These are phyloP conservation scores for Polyommatus icarus DNA, from an alignment of 2,888 invertebrate genomes.

Conservation along the genomic window DNA sequence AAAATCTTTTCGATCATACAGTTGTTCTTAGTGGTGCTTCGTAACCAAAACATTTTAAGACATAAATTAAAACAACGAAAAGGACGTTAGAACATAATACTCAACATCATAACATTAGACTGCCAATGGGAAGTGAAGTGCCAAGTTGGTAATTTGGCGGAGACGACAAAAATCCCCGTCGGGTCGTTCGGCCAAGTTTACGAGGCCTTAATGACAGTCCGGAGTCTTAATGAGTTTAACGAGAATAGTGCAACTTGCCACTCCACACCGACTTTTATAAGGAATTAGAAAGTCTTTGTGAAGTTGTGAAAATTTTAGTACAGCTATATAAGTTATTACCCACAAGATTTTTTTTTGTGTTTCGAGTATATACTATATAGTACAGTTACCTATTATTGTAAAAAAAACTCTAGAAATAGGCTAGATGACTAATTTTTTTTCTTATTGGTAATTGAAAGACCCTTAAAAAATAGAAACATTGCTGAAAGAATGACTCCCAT, in stretches of 20 bases:
- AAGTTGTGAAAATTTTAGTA: not conserved
- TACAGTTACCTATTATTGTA: no score
- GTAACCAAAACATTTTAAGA: not conserved
- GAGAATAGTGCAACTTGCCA: constrained; percentile 53
- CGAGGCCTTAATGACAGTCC: constrained; percentile 44
- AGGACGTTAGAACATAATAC: constrained; percentile 15
- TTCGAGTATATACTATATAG: no score
- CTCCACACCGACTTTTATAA: constrained; percentile 40
- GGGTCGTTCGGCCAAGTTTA: constrained; percentile 44
- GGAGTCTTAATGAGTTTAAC: constrained; percentile 64
- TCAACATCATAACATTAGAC: constrained; percentile 3
- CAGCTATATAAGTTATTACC: no score
- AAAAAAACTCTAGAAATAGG: no score
- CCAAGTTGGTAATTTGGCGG: constrained; percentile 32
- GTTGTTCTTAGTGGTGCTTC: not conserved
- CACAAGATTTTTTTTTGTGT: no score
- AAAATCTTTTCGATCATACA: not conserved
- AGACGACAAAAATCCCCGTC: constrained; percentile 42
- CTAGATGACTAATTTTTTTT: no score
- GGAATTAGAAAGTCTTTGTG: not conserved
- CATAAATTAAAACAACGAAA: not conserved
- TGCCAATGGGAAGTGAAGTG: constrained; percentile 1
- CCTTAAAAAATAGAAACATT: no score
- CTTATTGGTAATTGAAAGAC: no score
- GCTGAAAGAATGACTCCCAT: no score